Evolutionary conservation across 2,888 invertebrate species (phyloP).

Genomic region (Pristionchus exspectatus): DNA sequence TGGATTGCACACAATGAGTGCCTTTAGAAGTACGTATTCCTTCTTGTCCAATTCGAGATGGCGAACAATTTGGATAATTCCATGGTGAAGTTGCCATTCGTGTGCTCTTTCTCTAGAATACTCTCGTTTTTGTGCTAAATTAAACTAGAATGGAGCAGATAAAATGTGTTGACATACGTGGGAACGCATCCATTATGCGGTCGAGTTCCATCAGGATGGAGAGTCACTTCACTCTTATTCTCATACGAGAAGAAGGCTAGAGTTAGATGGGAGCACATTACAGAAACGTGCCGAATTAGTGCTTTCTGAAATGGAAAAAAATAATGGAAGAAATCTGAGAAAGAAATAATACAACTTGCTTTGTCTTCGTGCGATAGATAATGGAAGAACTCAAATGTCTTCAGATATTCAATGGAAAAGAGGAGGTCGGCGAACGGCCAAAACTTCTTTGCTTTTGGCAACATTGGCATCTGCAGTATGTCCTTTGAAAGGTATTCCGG

Average conservation of each 20-base stretch:
- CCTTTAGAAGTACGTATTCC: constrained; percentile 31
- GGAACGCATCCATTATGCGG: background rate
- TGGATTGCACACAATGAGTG: constrained; percentile 17
- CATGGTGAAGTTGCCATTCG: background rate
- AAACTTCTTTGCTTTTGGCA: background rate
- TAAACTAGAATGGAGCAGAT: background rate
- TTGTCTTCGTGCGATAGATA: background rate
- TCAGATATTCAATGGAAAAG: constrained; percentile 16
- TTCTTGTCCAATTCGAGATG: constrained; percentile 15
- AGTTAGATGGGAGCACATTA: background rate
- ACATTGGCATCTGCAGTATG: background rate
- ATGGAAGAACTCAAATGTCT: constrained; percentile 1
- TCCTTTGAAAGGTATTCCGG: background rate
- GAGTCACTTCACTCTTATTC: background rate
- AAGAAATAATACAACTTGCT: background rate
- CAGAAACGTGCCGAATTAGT: background rate
- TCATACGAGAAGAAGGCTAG: constrained; percentile 21
- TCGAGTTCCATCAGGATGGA: constrained; percentile 15
- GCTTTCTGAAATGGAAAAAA: background rate
- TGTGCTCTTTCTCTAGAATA: background rate
- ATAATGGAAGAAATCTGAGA: background rate
- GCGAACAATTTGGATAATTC: background rate
- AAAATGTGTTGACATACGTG: background rate
- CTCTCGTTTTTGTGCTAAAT: background rate
- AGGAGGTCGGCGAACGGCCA: background rate